These are phyloP conservation scores for Drosophila trichaetosa DNA, from an alignment of 2,888 invertebrate species.

Conservation along the genomic window DNA sequence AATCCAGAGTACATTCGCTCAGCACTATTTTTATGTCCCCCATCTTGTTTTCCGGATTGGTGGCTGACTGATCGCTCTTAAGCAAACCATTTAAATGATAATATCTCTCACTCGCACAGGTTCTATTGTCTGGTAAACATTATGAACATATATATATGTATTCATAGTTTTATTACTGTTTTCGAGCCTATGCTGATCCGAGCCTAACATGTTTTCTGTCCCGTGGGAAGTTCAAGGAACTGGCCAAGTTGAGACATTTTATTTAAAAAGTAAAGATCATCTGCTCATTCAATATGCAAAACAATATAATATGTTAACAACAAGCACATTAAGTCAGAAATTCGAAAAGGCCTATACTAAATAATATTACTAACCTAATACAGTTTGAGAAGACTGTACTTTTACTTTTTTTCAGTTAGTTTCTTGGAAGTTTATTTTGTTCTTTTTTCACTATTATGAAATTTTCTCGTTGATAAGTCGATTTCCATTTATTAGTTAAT, in stretches of 20 bases:
- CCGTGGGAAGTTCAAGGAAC: conserved; percentile 71
- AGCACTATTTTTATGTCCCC: conserved; percentile 43
- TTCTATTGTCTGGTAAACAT: conserved; percentile 1
- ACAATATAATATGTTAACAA: conserved; percentile 1
- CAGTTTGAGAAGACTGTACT: background rate
- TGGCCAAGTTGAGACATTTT: conserved; percentile 29
- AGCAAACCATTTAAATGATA: conserved; percentile 65
- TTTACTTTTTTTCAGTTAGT: background rate
- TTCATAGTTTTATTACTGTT: conserved; percentile 20
- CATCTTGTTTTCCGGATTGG: conserved; percentile 59
- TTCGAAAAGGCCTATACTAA: background rate
- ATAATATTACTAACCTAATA: background rate
- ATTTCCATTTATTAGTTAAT: too few species aligned
- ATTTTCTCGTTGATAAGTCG: too few species aligned
- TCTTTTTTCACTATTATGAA: too few species aligned
- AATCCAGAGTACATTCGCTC: conserved; percentile 38
- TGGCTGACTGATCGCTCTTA: conserved; percentile 20
- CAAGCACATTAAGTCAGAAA: conserved; percentile 11
- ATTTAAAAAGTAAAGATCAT: conserved; percentile 1
- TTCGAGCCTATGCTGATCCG: conserved; percentile 7
- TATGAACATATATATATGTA: background rate
- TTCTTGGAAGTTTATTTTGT: background rate
- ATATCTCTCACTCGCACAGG: conserved; percentile 45
- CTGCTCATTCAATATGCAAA: conserved; percentile 10
- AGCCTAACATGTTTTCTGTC: conserved; percentile 32